phyloP scores from a whole-genome alignment of 2,113 vertebrate species.

The Lethenteron reissneri region DNA sequence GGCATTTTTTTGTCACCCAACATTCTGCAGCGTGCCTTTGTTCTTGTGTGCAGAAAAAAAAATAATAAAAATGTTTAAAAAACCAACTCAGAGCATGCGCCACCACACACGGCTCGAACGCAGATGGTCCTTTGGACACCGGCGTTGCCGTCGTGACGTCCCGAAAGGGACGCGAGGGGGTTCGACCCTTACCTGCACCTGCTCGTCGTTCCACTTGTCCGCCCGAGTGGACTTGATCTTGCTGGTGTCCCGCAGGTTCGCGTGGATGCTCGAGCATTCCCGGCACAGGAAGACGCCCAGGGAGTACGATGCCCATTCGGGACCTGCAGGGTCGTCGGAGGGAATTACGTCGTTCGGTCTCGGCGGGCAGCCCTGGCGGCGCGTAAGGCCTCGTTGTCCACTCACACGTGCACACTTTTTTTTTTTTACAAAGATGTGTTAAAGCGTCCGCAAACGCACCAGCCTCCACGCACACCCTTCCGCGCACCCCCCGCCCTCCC shows the following conservation, averaged over 20 bases:
- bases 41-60: background rate
- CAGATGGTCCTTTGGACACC: background rate
- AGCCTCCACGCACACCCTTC: too few species aligned
- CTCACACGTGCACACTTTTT: too few species aligned
- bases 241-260: constrained; percentile 62
- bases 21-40: background rate
- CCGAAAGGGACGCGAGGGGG: background rate
- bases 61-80: background rate
- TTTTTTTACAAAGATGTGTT: too few species aligned
- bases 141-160: background rate
- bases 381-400: too few species aligned
- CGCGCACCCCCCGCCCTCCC: too few species aligned
- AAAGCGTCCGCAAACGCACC: too few species aligned
- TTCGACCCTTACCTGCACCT: constrained; percentile 42
- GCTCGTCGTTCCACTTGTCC: constrained; percentile 61
- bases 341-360: too few species aligned
- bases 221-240: constrained; percentile 56
- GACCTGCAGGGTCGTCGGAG: too few species aligned
- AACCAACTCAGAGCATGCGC: background rate
- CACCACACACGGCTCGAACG: background rate
- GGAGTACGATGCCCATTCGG: constrained; percentile 75
- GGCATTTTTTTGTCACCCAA: background rate
- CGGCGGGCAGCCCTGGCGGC: too few species aligned
- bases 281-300: constrained; percentile 76
- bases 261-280: constrained; percentile 70